These are phyloP conservation scores for Mechanitis mazaeus DNA, from an alignment of 2,888 invertebrate species.

Conservation along the genomic window DNA sequence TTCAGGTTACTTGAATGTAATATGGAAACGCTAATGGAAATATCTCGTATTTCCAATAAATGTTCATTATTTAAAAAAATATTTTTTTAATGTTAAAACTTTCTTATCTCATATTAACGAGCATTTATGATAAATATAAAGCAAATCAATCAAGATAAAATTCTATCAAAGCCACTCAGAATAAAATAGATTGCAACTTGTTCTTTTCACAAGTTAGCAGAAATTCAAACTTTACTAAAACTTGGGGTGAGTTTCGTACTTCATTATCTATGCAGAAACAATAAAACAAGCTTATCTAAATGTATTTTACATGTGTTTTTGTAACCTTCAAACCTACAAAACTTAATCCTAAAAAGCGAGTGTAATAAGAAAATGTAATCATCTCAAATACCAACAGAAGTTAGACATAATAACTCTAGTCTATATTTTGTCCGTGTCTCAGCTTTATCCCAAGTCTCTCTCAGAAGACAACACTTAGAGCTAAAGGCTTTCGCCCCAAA, in stretches of 20 bases:
- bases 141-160: too few species aligned
- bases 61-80: too few species aligned
- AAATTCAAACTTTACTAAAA: not conserved
- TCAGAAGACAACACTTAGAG: slow-evolving; percentile 18
- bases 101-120: too few species aligned
- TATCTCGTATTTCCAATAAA: too few species aligned
- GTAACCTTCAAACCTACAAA: not conserved
- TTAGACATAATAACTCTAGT: slow-evolving; percentile 1
- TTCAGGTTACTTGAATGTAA: too few species aligned
- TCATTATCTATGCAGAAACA: not conserved
- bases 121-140: too few species aligned
- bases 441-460: slow-evolving; percentile 17
- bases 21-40: too few species aligned
- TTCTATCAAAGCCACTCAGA: too few species aligned
- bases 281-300: not conserved
- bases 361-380: not conserved
- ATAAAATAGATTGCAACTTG: too few species aligned
- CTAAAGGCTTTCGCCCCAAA: slow-evolving; percentile 22
- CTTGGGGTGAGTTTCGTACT: not conserved
- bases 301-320: not conserved
- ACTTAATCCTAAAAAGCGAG: too few species aligned
- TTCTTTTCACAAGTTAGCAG: not conserved
- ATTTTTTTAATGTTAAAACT: too few species aligned
- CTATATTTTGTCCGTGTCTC: slow-evolving; percentile 5
- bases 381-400: not conserved